phyloP scores from a whole-genome alignment of 2,888 invertebrate genomes.

The Phyllotreta striolata region DNA sequence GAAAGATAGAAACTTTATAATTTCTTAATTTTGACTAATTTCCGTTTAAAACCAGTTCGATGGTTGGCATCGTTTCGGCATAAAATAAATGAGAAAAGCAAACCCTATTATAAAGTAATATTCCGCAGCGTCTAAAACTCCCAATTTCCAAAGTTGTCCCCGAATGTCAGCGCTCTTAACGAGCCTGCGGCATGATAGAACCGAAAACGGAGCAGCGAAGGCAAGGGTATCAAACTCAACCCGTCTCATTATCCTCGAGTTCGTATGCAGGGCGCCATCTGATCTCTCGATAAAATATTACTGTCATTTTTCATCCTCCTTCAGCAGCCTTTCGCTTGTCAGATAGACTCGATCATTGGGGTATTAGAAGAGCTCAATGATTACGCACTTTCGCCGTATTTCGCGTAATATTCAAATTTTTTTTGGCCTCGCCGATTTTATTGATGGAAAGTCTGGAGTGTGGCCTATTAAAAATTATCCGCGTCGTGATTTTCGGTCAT shows the following conservation, averaged over 20 bases:
- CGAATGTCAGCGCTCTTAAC: conserved; percentile 50
- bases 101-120: conserved; percentile 43
- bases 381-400: conserved; percentile 53
- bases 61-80: background rate
- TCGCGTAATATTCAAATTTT: conserved; percentile 42
- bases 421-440: conserved; percentile 19
- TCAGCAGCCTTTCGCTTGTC: conserved; percentile 61
- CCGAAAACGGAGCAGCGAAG: conserved; percentile 50
- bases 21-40: conserved; percentile 4
- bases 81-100: conserved; percentile 35
- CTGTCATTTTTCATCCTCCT: conserved; percentile 62
- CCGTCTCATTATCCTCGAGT: conserved; percentile 62
- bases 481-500: conserved; percentile 22
- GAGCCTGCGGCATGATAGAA: conserved; percentile 50
- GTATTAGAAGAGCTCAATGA: conserved; percentile 57
- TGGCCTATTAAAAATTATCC: conserved; percentile 30
- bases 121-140: conserved; percentile 43
- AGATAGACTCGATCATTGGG: conserved; percentile 60
- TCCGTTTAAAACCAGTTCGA: conserved; percentile 16
- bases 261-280: conserved; percentile 63
- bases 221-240: conserved; percentile 58
- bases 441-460: conserved; percentile 37
- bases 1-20: background rate
- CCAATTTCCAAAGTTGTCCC: conserved; percentile 45
- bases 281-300: conserved; percentile 64